Base-by-base conservation (phyloP, 92 coral and sea anemone species). In the Heteractis magnifica region DNA sequence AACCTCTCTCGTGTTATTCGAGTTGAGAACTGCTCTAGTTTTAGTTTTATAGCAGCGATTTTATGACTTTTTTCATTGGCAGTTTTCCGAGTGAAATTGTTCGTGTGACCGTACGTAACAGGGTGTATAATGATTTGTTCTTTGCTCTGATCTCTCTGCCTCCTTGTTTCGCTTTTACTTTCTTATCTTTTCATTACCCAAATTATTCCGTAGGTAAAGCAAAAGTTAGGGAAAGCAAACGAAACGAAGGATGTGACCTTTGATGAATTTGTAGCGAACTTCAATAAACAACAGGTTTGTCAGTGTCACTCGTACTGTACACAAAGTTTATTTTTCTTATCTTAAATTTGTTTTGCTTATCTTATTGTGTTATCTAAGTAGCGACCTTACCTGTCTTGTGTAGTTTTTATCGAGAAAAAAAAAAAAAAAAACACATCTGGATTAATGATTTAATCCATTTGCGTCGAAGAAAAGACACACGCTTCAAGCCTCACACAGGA, bases 211-310 rank as follows among this genome's bases (percentile, higher is more conserved):
- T 75, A 97, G 99, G 99, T 97, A 16, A 97, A 86, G 86, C 95
- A 95, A 85, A 97, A 97, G 86, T 97, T 97, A 18, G 99, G 99
- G 10, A 97, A 97, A 79, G 98, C 98, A 8, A 93, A 97, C 71
- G 99, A 97, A 65, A 97, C 99, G 18, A 97, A 97, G 87, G 99
- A 97, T 81, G 89, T 91, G 82, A 94, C 95, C 9, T 97, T 94
- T 79, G 99, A 97, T 83, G 98, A 95, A 85, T 97, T 97, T 73
- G 99, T 97, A 55, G 75, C 80, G 75, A 97, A 97, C 84, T 97
- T 97, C 78, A 94, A 97, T 90, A 97, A 97, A 83, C 99, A 97
- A 81, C 99, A 97, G 97, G 99, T 94, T 77, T n/a, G 92, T 52
- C 26, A 34, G 3, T 34, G 44, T 34, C 44, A 34, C 44, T 34